These are phyloP conservation scores for Chironomus tentans DNA, from an alignment of 2,888 invertebrate species.

Conservation along the genomic window DNA sequence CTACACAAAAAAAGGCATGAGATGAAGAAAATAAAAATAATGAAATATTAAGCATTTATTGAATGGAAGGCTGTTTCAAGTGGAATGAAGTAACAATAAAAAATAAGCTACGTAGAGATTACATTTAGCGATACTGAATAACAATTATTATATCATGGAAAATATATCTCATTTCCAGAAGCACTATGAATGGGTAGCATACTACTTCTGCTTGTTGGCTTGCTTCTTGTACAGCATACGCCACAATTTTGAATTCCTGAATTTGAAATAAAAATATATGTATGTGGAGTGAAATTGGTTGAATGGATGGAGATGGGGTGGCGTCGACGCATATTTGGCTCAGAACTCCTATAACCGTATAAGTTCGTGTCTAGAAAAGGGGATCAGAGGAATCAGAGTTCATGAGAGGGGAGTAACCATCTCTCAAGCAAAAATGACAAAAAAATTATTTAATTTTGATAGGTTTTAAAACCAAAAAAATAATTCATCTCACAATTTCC, in stretches of 20 bases:
- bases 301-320: no score
- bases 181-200: conserved; percentile 2
- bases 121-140: conserved; percentile 20
- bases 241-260: not conserved
- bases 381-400: no score
- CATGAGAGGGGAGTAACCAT: no score
- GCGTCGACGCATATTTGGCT: no score
- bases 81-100: not conserved
- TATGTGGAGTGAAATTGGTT: no score
- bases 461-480: no score
- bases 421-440: no score
- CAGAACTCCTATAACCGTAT: no score
- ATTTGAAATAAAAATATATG: no score
- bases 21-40: conserved; percentile 6
- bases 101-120: conserved; percentile 3
- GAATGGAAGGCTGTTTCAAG: not conserved
- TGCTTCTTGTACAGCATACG: conserved; percentile 7
- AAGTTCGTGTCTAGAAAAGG: no score
- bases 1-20: not conserved
- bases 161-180: conserved; percentile 19
- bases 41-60: conserved; percentile 19
- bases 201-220: not conserved
- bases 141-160: conserved; percentile 23
- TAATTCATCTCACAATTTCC: no score
- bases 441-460: no score